These are phyloP conservation scores for Urosaurus nigricauda DNA, from an alignment of 2,797 vertebrate species.

Conservation along the genomic window DNA sequence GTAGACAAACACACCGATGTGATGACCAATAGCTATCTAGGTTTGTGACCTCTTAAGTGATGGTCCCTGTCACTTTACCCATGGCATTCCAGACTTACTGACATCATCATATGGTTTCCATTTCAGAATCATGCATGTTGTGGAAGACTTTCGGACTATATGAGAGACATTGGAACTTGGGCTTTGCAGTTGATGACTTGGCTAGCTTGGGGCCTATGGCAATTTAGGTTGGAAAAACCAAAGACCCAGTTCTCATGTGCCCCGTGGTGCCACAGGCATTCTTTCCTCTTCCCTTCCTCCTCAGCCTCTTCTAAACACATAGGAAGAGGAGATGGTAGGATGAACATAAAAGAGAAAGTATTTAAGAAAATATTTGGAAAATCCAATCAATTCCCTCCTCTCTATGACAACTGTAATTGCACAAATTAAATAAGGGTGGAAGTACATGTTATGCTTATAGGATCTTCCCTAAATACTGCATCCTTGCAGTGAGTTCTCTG, in stretches of 20 bases:
- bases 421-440: neutral
- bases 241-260: neutral
- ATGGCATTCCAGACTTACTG: slow-evolving; percentile 59
- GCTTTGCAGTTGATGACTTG: neutral
- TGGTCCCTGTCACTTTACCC: slow-evolving; percentile 68
- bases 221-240: neutral
- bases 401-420: slow-evolving; percentile 75
- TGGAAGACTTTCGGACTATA: slow-evolving; percentile 49
- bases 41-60: slow-evolving; percentile 83
- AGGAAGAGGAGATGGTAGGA: neutral
- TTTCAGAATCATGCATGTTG: slow-evolving; percentile 68
- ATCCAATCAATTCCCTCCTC: slow-evolving; percentile 54
- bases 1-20: slow-evolving; percentile 78
- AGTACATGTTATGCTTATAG: neutral
- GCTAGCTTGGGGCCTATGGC: neutral
- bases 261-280: neutral
- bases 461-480: neutral
- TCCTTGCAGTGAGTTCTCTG: neutral
- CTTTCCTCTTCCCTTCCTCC: neutral
- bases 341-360: neutral
- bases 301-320: neutral
- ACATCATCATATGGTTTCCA: slow-evolving; percentile 65
- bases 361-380: slow-evolving; percentile 35
- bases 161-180: neutral
- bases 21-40: slow-evolving; percentile 91